Base-by-base conservation (phyloP, 1,140 invertebrate species). In the Pemphigus obesinymphae region DNA sequence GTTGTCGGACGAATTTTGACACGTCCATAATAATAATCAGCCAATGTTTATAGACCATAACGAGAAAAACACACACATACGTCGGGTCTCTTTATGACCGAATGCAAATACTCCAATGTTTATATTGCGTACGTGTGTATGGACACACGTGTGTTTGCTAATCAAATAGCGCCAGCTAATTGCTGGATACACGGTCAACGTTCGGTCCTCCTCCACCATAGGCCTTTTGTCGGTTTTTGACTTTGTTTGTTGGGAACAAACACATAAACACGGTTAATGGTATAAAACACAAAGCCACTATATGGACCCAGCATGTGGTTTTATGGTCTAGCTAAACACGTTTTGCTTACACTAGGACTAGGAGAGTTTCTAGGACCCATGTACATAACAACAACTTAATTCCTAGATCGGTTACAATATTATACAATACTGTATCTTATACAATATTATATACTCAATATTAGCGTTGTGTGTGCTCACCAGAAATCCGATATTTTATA, bases 171-270 rank as follows among this genome's bases (percentile, higher is more conserved):
- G 68, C 15, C 40, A 15, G 40, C 40, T 48, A 45, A 72, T 70
- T 45, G 68, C 68, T 26, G 10, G 23, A 26, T 3, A 31, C 23
- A 43, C 40, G 68, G 66, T 43, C 37, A 68, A 26, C 66, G 3
- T 68, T 40, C 37, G 11, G 34, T 23, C 20, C 34, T 66, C 20
- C 10, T 20, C 34, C 7, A 2, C 63, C 8, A 8, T 8, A 3
- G 37, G 63, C 34, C n/a, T 68, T 68, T 40, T 13, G 63, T 68
- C 63, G 63, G 66, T 43, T 23, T 40, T 43, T 5, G 66, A 15
- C 37, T 10, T n/a, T 68, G 37, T 68, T 68, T 68, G 66, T 13
- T n/a, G 11, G 66, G 66, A 68, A 68, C 66, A 68, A 68, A 68
- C 66, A 68, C 13, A 68, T 34, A 1, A 23, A 23, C n/a, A 68